These are phyloP conservation scores for Hydractinia symbiolongicarpus DNA, from an alignment of 30 jellyfish, hydroid and myxozoan genomes.

Conservation along the genomic window DNA sequence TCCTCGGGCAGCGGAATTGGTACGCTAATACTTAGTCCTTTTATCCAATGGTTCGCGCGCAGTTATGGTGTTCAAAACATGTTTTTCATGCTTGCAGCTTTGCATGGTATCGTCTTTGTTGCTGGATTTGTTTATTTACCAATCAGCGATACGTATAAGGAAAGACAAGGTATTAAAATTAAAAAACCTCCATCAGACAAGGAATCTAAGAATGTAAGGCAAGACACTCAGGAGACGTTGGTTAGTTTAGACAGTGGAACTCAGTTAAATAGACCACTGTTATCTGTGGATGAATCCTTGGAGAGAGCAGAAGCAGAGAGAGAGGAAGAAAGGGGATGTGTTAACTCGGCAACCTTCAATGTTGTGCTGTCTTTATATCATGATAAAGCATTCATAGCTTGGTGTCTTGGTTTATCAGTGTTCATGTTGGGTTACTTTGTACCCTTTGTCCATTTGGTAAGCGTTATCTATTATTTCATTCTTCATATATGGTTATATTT, in stretches of 20 bases:
- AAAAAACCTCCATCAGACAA: not conserved
- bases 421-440: slow-evolving; percentile 96
- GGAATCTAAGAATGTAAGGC: not conserved
- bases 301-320: not conserved
- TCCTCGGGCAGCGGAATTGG: slow-evolving; percentile 98
- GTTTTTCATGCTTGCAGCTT: slow-evolving; percentile 57
- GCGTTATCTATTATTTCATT: slow-evolving; percentile 14
- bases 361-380: slow-evolving; percentile 35
- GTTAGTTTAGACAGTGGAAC: not conserved
- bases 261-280: not conserved
- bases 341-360: not conserved
- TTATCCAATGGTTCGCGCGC: slow-evolving; percentile 50
- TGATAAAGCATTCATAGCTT: slow-evolving; percentile 75
- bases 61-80: slow-evolving; percentile 50
- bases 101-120: slow-evolving; percentile 48
- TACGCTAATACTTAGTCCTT: slow-evolving; percentile 88
- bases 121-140: slow-evolving; percentile 81
- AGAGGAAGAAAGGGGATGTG: not conserved
- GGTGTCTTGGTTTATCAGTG: slow-evolving; percentile 71
- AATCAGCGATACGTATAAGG: slow-evolving; percentile 52
- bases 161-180: slow-evolving; percentile 27
- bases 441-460: slow-evolving; percentile 88
- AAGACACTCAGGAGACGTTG: slow-evolving; percentile 1
- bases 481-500: not conserved
- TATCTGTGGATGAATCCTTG: not conserved